Conservation (phyloP, 2,113 vertebrate genomes). For the Beaufortia kweichowensis region DNA sequence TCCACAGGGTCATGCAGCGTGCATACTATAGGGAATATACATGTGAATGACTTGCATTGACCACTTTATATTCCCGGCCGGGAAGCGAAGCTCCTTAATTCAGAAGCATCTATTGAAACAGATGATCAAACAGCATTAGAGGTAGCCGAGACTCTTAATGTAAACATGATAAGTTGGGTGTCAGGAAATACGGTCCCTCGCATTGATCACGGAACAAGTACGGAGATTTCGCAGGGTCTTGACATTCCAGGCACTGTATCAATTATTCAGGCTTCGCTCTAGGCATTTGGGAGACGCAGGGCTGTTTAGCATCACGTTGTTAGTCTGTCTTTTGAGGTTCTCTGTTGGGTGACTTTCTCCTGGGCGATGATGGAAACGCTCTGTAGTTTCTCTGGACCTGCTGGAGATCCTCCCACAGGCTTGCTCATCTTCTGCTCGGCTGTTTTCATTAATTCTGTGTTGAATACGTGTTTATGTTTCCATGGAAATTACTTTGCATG, state of each 20-base stretch:
- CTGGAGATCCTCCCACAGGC: conserved; percentile 27
- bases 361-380: conserved; percentile 14
- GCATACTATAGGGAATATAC: background rate
- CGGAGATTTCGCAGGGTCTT: conserved; percentile 37
- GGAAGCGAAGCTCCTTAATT: conserved; percentile 14
- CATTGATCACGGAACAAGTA: conserved; percentile 51
- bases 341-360: conserved; percentile 17
- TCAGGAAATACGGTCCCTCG: conserved; percentile 32
- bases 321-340: conserved; percentile 20
- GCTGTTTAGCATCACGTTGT: conserved; percentile 50
- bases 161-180: conserved; percentile 51
- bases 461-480: conserved; percentile 1
- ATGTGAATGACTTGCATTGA: conserved; percentile 9
- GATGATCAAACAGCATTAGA: conserved; percentile 43
- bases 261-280: conserved; percentile 49
- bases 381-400: conserved; percentile 41
- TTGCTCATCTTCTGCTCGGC: background rate
- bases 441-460: background rate
- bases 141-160: conserved; percentile 34
- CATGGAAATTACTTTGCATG: background rate
- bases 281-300: conserved; percentile 41
- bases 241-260: conserved; percentile 44
- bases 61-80: conserved; percentile 13
- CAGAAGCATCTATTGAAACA: conserved; percentile 10
- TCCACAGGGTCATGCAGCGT: background rate